Evolutionary conservation across 2,888 invertebrate species (phyloP), one percentile per base, ranked within the genome.

Genomic region (Mesoligia furuncula): DNA sequence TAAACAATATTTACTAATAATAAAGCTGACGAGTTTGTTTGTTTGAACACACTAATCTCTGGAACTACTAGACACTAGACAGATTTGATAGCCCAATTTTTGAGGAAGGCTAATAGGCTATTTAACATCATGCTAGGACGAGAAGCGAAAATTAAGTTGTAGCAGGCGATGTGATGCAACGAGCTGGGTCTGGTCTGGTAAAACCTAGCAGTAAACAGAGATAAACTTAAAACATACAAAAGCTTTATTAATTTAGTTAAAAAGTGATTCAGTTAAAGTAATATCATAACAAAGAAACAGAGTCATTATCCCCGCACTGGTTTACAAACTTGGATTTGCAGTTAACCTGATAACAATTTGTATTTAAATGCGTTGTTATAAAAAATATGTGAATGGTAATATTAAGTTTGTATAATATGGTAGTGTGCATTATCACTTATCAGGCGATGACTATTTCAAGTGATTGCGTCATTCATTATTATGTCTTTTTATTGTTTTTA

Each of bases 401-500:
- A n/a, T 69, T 91, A 90, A 88, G 13, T 87, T 90, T 89, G 91
- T 88, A 66, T 64, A 48, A 0, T n/a, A n/a, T n/a, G 24, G 66
- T 73, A 75, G 66, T 75, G 64, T 79, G 68, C 8, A 24, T 75
- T 92, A 93, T 92, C 92, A 88, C 20, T 74, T 92, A 93, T 92
- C 92, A 88, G 87, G 45, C 81, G 42, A 42, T 88, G 86, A 83
- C 84, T 87, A 86, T 85, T 85, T 88, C 75, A 77, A 83, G 80
- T 42, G 85, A 79, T 91, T 90, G 89, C 88, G 76, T 91, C 91
- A 92, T 85, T 90, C 91, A 92, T 86, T 80, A 66, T 80, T 76
- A 72, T 72, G 66, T 76, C 9, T 75, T 64, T 84, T 81, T 73
- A 77, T 69, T 81, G 45, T 71, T 74, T 65, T 73, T 64, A 59